These are phyloP conservation scores for Haemorhous mexicanus DNA, from an alignment of 2,113 vertebrate genomes.

Conservation along the genomic window DNA sequence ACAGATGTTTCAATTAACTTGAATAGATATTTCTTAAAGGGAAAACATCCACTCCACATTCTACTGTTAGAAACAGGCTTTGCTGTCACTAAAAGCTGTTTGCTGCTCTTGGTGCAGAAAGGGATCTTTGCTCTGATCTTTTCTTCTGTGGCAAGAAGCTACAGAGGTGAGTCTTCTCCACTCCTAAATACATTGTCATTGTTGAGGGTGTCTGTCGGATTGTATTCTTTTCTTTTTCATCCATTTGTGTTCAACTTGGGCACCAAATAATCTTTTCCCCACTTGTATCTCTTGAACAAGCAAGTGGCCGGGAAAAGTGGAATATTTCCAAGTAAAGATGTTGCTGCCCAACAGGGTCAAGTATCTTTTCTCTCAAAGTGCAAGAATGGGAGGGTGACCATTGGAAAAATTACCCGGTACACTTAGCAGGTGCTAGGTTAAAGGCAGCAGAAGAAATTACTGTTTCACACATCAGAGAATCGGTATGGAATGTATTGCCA, in stretches of 20 bases:
- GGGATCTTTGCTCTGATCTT: background rate
- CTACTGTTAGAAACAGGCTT: background rate
- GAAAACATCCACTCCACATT: background rate
- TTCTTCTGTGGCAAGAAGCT: background rate
- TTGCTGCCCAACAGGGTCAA: background rate
- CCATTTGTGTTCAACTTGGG: background rate
- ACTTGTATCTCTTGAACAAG: background rate
- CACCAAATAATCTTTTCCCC: background rate
- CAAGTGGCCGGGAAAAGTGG: background rate
- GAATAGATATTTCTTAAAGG: slow-evolving; percentile 8
- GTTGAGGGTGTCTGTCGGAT: background rate
- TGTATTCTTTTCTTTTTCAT: background rate
- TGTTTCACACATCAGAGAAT: background rate
- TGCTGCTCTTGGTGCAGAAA: background rate
- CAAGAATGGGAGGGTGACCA: background rate
- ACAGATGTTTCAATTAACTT: slow-evolving; percentile 54
- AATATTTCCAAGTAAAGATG: background rate
- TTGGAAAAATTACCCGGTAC: background rate
- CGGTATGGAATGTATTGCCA: background rate
- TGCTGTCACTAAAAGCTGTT: background rate
- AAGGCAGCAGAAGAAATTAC: background rate
- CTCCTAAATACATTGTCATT: background rate
- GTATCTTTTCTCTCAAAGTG: background rate
- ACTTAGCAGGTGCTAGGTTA: background rate
- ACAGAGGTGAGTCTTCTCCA: background rate